Evolutionary conservation across 2,888 invertebrate genomes (phyloP).

Genomic region (Lycaena phlaeas): DNA sequence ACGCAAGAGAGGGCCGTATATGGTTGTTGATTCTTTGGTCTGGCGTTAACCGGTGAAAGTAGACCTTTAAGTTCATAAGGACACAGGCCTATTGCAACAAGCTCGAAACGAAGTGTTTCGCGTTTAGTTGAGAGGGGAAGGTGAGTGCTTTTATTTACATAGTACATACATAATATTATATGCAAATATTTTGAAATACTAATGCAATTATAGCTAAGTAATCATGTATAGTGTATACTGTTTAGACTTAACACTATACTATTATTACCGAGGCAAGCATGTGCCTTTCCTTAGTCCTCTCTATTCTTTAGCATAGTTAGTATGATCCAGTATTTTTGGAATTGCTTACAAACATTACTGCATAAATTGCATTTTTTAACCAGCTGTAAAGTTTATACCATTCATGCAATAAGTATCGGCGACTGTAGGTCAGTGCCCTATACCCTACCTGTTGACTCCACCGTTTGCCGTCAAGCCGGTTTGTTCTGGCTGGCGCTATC

Average conservation of each 20-base stretch:
- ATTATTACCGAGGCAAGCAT: no score
- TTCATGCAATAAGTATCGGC: constrained; percentile 46
- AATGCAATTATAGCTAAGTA: no score
- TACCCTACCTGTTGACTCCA: constrained; percentile 61
- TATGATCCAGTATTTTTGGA: no score
- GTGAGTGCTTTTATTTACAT: constrained; percentile 47
- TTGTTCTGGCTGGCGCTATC: constrained; percentile 34
- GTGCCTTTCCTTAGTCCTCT: no score
- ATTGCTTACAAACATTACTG: no score
- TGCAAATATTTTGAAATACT: no score
- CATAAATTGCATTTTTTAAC: constrained; percentile 17
- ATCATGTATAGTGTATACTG: no score
- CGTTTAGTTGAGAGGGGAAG: constrained; percentile 52
- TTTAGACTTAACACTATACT: no score
- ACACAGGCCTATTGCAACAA: constrained; percentile 55
- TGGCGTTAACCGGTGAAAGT: constrained; percentile 62
- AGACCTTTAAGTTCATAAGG: constrained; percentile 70
- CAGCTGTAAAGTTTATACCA: constrained; percentile 43
- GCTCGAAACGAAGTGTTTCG: constrained; percentile 57
- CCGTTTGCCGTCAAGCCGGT: constrained; percentile 55
- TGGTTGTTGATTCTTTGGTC: constrained; percentile 54
- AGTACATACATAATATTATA: not conserved
- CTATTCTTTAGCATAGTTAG: no score
- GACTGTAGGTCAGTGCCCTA: constrained; percentile 66
- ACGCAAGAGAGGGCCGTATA: constrained; percentile 57